A percentile compares a stretch with the other conserved stretches of the same genome.
Evolutionary conservation across 2,797 vertebrate genomes (phyloP).

Genomic region (Syndactyla subalaris): DNA sequence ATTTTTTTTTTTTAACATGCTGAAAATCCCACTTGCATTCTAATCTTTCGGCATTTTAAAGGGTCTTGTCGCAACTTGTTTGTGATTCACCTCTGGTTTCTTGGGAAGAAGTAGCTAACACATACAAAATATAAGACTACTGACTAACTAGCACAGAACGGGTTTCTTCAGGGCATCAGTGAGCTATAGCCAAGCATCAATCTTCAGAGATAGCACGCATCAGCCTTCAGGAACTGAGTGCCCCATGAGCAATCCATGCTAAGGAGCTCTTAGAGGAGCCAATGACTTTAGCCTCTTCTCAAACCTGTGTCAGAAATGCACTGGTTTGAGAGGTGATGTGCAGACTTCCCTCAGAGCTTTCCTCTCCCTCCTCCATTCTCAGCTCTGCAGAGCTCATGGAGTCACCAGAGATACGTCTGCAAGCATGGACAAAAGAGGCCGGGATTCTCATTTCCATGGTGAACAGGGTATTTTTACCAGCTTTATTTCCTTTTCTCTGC

Average conservation of each 20-base stretch:
- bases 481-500: not conserved
- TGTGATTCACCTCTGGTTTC: not conserved
- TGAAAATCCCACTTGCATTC: conserved; percentile 1
- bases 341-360: not conserved
- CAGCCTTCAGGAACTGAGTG: not conserved
- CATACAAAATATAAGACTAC: not conserved
- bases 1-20: not conserved
- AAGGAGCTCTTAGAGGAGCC: not conserved
- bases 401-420: not conserved
- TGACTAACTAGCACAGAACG: not conserved
- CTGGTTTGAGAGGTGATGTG: not conserved
- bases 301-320: not conserved
- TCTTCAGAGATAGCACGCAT: not conserved
- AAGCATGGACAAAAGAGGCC: not conserved
- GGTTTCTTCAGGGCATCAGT: not conserved
- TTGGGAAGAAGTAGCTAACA: not conserved
- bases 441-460: not conserved
- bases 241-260: not conserved
- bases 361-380: not conserved
- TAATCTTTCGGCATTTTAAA: not conserved
- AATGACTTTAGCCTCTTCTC: not conserved
- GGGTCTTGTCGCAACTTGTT: not conserved
- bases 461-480: not conserved
- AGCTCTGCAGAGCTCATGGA: not conserved
- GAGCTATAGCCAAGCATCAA: not conserved